Evolutionary conservation across 2,113 vertebrate genomes (phyloP), one percentile per base, ranked within the genome.

Genomic region (Dromaius novaehollandiae): DNA sequence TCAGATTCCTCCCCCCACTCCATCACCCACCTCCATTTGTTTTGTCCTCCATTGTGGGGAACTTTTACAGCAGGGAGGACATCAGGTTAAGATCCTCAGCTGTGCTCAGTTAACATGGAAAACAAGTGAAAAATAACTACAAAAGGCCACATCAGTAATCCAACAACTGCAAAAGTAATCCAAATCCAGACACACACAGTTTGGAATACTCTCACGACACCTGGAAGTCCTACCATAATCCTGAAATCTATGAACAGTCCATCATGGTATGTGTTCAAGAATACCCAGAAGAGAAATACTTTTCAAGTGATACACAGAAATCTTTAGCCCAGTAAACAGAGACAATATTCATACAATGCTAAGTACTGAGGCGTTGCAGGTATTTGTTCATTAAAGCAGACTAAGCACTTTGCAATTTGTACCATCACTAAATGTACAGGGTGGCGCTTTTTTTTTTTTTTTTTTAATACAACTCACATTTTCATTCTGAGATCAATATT

Each of bases 401-500:
- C 88, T 68, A 55, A 38, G 5, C 4, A 76, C 81, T 92, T 93
- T 71, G 61, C 86, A 89, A 92, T 90, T 88, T 80, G 76, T 95
- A 80, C 78, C 77, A 60, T 66, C 82, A 71, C 82, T 93, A 97
- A 97, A 93, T 93, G 95, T 90, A 93, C 88, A 83, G 78, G 75
- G 66, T 93, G 88, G 91, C 86, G 93, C 88, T 91, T 89, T 90
- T 93, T 86, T 65, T 95, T 95, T 91, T 91, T 74, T 84, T 93
- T 89, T 88, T 97, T 96, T 91, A 96, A 96, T 96, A 95, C 88
- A 93, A 86, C 93, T 95, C 96, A 96, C 90, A 81, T 93, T 95
- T 97, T 96, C 93, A 92, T 97, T 97, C 94, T 85, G 94, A 95
- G 89, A 96, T 97, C 97, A 97, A 96, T 90, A 96, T 94, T 96